Conservation (phyloP, 2,797 vertebrate genomes). For the Pteronotus mesoamericanus region DNA sequence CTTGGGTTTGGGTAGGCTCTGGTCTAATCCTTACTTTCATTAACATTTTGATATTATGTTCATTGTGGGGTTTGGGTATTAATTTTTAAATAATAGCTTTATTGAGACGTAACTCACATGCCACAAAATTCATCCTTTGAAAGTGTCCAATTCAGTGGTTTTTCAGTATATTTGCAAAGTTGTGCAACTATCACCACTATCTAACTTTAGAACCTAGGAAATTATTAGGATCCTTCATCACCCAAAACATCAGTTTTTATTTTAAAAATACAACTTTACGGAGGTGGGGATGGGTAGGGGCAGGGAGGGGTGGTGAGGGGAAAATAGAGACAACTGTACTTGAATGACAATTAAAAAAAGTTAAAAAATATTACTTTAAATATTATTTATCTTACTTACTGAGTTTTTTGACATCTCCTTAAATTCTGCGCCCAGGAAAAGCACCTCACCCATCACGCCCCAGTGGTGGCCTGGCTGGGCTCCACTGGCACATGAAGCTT, state of each 20-base stretch:
- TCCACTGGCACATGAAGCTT: not conserved
- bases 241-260: constrained; percentile 13
- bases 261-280: too few relatives aligned
- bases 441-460: not conserved
- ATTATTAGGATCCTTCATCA: too few relatives aligned
- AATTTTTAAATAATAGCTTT: not conserved
- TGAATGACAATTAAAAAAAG: too few relatives aligned
- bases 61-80: not conserved
- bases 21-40: not conserved
- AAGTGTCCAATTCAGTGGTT: not conserved
- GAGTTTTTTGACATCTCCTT: not conserved
- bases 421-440: not conserved
- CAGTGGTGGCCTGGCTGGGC: not conserved
- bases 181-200: not conserved
- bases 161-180: not conserved
- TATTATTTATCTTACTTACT: not conserved
- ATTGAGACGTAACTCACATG: not conserved
- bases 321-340: too few relatives aligned
- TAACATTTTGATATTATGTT: not conserved
- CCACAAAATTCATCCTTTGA: not conserved
- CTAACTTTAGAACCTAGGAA: not conserved
- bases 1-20: not conserved
- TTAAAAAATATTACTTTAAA: not conserved
- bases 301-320: too few relatives aligned
- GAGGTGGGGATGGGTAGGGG: too few relatives aligned